These are phyloP conservation scores for Bugulina stolonifera DNA, from an alignment of 2,888 invertebrate genomes.

Conservation along the genomic window DNA sequence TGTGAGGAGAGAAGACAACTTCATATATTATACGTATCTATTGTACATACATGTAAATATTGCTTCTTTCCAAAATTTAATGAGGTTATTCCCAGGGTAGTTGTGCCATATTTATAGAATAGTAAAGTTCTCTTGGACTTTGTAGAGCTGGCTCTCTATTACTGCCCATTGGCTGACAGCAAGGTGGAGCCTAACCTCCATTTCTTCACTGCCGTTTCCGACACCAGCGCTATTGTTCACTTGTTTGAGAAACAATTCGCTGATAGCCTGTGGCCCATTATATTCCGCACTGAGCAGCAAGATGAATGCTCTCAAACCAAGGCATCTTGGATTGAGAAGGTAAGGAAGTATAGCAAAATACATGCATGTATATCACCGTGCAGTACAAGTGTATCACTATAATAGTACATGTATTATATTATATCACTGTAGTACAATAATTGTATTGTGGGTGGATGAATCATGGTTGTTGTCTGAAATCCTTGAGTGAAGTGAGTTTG, in stretches of 20 bases:
- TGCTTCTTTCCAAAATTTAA: too few relatives aligned
- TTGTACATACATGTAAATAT: too few relatives aligned
- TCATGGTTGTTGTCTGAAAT: too few relatives aligned
- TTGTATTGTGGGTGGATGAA: too few relatives aligned
- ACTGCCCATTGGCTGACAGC: slow-evolving; percentile 63
- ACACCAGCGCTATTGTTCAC: slow-evolving; percentile 86
- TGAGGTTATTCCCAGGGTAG: too few relatives aligned
- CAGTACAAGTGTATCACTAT: not conserved
- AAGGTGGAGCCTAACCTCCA: slow-evolving; percentile 81
- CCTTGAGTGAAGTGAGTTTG: too few relatives aligned
- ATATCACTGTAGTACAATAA: too few relatives aligned
- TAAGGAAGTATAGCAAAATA: not conserved
- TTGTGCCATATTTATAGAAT: too few relatives aligned
- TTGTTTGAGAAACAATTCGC: slow-evolving; percentile 86
- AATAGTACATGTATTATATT: too few relatives aligned
- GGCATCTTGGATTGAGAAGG: slow-evolving; percentile 23
- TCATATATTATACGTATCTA: too few relatives aligned
- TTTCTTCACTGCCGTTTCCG: slow-evolving; percentile 84
- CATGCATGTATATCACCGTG: not conserved
- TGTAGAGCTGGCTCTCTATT: slow-evolving; percentile 18
- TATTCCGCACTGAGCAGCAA: slow-evolving; percentile 46
- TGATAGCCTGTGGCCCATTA: slow-evolving; percentile 79
- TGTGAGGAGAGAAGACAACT: too few relatives aligned
- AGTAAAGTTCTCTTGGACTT: too few relatives aligned
- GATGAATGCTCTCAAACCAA: slow-evolving; percentile 15